Conservation (phyloP, 2,888 invertebrate species). For the Ichneumoninae sp. region DNA sequence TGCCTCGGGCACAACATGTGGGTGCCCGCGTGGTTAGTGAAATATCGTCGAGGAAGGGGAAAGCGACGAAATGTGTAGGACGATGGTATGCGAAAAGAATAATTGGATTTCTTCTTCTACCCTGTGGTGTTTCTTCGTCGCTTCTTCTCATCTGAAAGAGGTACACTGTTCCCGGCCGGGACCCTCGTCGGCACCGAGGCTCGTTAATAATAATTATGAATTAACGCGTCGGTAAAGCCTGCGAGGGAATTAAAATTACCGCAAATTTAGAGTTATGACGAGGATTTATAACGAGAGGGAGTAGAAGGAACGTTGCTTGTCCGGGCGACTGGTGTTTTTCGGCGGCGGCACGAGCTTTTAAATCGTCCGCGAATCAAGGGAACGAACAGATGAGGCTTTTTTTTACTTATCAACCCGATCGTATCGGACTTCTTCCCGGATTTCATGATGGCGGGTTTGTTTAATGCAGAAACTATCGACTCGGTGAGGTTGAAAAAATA, state of each 20-base stretch:
- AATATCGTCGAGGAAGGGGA: slow-evolving; percentile 27
- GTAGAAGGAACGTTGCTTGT: slow-evolving; percentile 50
- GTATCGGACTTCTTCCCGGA: slow-evolving; percentile 12
- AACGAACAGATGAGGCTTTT: slow-evolving; percentile 60
- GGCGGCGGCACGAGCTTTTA: slow-evolving; percentile 38
- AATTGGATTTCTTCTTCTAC: slow-evolving; percentile 53
- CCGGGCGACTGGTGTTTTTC: slow-evolving; percentile 35
- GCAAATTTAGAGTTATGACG: slow-evolving; percentile 81
- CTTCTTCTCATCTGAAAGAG: slow-evolving; percentile 71
- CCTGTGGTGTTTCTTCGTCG: slow-evolving; percentile 63
- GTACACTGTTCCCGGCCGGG: slow-evolving; percentile 59
- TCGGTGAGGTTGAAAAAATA: not conserved
- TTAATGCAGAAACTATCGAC: not conserved
- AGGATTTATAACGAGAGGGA: slow-evolving; percentile 78
- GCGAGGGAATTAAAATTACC: slow-evolving; percentile 81
- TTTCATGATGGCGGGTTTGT: not conserved
- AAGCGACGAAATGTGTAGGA: slow-evolving; percentile 57
- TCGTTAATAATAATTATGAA: slow-evolving; percentile 84
- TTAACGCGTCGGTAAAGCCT: slow-evolving; percentile 80
- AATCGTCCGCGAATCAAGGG: slow-evolving; percentile 55
- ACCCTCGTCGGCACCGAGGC: slow-evolving; percentile 68
- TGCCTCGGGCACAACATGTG: slow-evolving; percentile 48
- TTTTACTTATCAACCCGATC: slow-evolving; percentile 55
- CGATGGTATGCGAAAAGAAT: slow-evolving; percentile 47
- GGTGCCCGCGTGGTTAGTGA: slow-evolving; percentile 51